Conservation (phyloP, 2,113 vertebrate species). For the Melanerpes formicivorus region DNA sequence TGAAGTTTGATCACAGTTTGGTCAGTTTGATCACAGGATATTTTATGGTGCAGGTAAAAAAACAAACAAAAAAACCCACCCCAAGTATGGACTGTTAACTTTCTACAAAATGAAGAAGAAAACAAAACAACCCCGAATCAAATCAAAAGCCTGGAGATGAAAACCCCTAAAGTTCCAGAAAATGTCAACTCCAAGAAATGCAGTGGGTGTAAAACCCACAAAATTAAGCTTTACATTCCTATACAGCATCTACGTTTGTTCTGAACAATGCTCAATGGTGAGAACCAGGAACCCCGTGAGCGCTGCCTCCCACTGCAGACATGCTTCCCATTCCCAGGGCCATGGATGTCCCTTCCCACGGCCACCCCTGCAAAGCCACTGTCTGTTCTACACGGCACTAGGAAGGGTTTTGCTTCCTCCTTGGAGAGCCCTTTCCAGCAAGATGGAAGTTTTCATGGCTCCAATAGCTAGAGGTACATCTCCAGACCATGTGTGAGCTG, state of each 20-base stretch:
- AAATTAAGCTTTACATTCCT: background rate
- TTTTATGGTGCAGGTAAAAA: background rate
- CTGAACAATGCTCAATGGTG: background rate
- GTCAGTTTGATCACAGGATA: background rate
- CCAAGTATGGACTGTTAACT: background rate
- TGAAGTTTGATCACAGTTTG: background rate
- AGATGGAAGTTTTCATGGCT: background rate
- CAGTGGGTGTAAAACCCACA: conserved; percentile 49
- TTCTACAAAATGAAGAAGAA: background rate
- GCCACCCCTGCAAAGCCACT: conserved; percentile 1
- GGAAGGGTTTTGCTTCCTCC: conserved; percentile 18
- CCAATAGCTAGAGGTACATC: background rate
- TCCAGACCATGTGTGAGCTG: background rate
- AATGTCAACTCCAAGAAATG: conserved; percentile 50
- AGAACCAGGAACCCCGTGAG: background rate
- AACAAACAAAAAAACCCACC: background rate
- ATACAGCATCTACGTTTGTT: background rate
- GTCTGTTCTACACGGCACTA: background rate
- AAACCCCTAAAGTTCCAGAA: background rate
- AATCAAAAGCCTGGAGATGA: background rate
- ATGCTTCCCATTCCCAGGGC: conserved; percentile 60
- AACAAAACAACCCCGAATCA: background rate
- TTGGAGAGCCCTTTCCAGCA: background rate
- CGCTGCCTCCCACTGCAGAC: conserved; percentile 56
- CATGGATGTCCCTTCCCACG: conserved; percentile 38